A percentile compares a stretch with the other conserved stretches of the same genome.
These are phyloP conservation scores for Magallana gigas DNA, from an alignment of 1,140 invertebrate species.

Conservation along the genomic window DNA sequence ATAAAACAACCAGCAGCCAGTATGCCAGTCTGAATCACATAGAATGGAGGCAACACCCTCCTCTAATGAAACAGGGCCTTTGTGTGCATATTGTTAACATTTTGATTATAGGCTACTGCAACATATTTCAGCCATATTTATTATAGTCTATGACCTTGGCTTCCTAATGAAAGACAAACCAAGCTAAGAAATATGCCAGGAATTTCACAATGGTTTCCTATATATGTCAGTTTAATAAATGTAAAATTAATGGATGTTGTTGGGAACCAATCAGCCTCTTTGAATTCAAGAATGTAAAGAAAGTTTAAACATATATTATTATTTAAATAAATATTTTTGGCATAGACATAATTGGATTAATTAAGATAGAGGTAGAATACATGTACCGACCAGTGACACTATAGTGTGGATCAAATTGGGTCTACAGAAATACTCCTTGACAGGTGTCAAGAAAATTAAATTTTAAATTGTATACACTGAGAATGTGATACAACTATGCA, in stretches of 20 bases:
- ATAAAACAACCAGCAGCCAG: not conserved
- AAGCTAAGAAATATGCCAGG: no score
- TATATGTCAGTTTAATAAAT: no score
- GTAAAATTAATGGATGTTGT: no score
- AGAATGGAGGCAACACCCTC: not conserved
- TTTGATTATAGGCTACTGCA: not conserved
- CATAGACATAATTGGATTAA: no score
- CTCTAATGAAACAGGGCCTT: not conserved
- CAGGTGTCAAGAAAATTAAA: conserved; percentile 11
- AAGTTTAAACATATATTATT: no score
- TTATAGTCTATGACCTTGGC: not conserved
- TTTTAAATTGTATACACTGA: not conserved
- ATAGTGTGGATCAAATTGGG: not conserved
- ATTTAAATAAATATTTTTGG: no score
- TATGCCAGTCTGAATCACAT: not conserved
- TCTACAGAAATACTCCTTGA: not conserved
- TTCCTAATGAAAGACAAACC: conserved; percentile 1
- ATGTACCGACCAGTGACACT: no score
- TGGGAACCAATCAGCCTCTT: no score
- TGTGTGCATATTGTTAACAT: not conserved
- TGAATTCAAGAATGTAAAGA: no score
- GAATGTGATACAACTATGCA: no score
- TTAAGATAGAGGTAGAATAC: no score
- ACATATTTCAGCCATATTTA: not conserved
- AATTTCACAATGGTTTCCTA: no score